These are phyloP conservation scores for Pseudochirops corinnae DNA, from an alignment of 2,797 vertebrate genomes.

Conservation along the genomic window DNA sequence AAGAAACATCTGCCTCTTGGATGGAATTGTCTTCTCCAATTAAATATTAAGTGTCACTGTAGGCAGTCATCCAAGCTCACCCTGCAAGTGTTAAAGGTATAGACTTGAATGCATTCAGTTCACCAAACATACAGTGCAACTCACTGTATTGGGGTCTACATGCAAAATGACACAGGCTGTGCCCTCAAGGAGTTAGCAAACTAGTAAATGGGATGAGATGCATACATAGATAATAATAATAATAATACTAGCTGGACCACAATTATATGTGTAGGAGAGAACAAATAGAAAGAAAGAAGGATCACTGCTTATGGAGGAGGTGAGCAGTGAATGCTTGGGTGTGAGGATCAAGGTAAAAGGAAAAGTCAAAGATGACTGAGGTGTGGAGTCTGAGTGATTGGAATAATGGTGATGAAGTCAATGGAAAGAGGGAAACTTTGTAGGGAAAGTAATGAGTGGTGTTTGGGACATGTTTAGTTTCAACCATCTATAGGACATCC, in stretches of 20 bases:
- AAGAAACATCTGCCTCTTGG: constrained; percentile 30
- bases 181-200: neutral
- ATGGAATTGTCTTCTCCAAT: neutral
- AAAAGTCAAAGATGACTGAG: neutral
- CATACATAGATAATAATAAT: neutral
- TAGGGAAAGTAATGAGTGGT: neutral
- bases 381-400: neutral
- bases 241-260: neutral
- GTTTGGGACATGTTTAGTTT: neutral
- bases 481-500: neutral
- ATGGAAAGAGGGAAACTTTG: neutral
- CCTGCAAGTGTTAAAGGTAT: neutral
- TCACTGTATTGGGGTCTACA: neutral
- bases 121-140: neutral
- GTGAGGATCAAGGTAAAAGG: neutral
- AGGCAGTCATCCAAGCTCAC: neutral
- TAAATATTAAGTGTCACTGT: constrained; percentile 12
- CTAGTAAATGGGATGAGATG: neutral
- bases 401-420: neutral
- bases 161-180: neutral
- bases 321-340: neutral
- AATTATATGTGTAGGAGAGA: neutral
- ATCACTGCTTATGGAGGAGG: neutral
- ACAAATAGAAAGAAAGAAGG: neutral
- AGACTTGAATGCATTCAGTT: neutral